Conservation (phyloP, 1,140 invertebrate species). For the Ceratina japonica region DNA sequence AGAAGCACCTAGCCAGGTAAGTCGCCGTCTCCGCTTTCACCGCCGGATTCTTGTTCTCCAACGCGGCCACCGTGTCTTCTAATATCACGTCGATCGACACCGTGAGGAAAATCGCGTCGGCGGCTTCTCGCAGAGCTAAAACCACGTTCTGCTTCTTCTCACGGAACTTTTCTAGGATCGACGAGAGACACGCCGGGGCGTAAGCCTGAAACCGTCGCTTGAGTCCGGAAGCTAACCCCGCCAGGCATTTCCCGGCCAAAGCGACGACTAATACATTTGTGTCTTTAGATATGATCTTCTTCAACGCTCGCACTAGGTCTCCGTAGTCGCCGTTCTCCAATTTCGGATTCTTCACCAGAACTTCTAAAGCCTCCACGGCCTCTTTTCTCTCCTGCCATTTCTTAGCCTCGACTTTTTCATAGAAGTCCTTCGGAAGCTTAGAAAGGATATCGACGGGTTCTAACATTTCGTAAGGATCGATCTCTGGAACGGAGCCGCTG, state of each 20-base stretch:
- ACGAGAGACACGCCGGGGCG: conserved; percentile 88
- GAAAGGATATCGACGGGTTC: conserved; percentile 96
- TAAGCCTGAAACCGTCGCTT: conserved; percentile 94
- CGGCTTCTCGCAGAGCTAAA: conserved; percentile 90
- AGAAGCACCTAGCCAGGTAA: conserved; percentile 92
- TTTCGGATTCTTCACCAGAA: conserved; percentile 90
- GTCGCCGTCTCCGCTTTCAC: conserved; percentile 95
- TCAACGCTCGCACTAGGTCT: conserved; percentile 91
- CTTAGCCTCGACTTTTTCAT: conserved; percentile 96
- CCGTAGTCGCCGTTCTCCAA: conserved; percentile 95
- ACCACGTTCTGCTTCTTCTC: conserved; percentile 98
- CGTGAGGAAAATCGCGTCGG: conserved; percentile 92
- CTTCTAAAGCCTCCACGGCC: conserved; percentile 89
- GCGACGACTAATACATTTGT: conserved; percentile 96
- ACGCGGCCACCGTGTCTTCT: conserved; percentile 90
- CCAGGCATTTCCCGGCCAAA: conserved; percentile 91
- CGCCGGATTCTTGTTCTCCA: conserved; percentile 97
- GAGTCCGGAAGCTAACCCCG: conserved; percentile 90
- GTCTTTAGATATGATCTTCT: conserved; percentile 96
- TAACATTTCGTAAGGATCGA: conserved; percentile 95
- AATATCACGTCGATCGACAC: conserved; percentile 92
- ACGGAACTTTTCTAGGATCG: conserved; percentile 96
- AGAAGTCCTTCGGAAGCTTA: conserved; percentile 97
- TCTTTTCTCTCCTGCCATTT: conserved; percentile 99
- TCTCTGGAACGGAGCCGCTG: conserved; percentile 83